These are phyloP conservation scores for Stenolophus ochropezus DNA, from an alignment of 2,888 invertebrate species.

Conservation along the genomic window DNA sequence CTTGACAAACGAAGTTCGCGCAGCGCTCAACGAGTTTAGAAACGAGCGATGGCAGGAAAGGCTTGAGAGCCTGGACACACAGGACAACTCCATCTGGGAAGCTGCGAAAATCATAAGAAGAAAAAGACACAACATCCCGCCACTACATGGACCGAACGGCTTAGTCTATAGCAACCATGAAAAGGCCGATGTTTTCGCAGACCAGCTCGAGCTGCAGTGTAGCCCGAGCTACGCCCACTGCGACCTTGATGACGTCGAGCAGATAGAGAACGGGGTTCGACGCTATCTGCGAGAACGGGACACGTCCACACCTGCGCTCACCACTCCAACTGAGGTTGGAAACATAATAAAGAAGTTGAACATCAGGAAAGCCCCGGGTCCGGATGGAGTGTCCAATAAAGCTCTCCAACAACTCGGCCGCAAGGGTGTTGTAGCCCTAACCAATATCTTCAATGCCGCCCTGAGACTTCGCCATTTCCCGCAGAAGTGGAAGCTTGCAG, in stretches of 20 bases:
- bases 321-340: background rate
- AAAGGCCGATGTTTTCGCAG: conserved; percentile 36
- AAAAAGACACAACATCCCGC: background rate
- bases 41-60: background rate
- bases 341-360: background rate
- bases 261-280: background rate
- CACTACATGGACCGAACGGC: background rate
- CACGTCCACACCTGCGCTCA: background rate
- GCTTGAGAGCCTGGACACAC: background rate
- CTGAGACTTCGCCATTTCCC: conserved; percentile 61
- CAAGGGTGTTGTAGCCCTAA: conserved; percentile 55
- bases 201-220: conserved; percentile 4
- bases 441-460: conserved; percentile 25
- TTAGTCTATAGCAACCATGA: background rate
- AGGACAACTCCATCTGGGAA: background rate
- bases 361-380: background rate
- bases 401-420: conserved; percentile 58
- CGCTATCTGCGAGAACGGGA: too few species aligned
- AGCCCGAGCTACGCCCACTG: background rate
- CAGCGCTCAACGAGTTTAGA: background rate
- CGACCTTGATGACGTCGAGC: background rate
- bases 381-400: conserved; percentile 7
- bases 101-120: background rate
- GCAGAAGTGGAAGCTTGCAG: conserved; percentile 61
- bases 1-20: background rate